phyloP scores from a whole-genome alignment of 2,113 vertebrate species.

The Helogale parvula region DNA sequence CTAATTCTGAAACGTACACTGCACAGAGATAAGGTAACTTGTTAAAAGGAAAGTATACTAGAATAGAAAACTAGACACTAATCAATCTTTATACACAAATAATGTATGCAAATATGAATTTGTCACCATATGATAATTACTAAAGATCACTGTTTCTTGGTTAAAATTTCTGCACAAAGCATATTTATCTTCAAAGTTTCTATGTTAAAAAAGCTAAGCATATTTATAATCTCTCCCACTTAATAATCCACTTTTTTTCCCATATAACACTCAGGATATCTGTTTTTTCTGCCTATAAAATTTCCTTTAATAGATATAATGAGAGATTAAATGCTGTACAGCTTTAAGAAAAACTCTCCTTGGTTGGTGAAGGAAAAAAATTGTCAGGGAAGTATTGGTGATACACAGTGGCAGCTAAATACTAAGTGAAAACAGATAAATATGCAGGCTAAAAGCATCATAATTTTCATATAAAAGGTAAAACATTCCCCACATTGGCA shows the following conservation, averaged over 20 bases:
- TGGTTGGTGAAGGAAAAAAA: background rate
- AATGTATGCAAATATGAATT: background rate
- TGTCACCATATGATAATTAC: background rate
- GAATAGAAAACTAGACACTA: background rate
- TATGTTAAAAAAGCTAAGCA: background rate
- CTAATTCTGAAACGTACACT: constrained; percentile 56
- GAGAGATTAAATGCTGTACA: background rate
- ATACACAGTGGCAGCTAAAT: background rate
- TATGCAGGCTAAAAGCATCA: background rate
- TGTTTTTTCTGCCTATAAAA: background rate
- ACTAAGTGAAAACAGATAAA: constrained; percentile 15
- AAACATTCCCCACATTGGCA: background rate
- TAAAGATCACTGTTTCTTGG: background rate
- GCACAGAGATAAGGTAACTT: background rate
- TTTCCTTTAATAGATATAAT: background rate
- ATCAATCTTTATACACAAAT: background rate
- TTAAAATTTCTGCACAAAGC: constrained; percentile 33
- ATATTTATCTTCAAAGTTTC: background rate
- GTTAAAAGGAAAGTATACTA: background rate
- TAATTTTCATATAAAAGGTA: constrained; percentile 21
- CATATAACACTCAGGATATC: background rate
- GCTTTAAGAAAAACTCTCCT: background rate
- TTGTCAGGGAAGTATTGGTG: background rate
- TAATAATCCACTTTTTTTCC: constrained; percentile 26
- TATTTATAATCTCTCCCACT: background rate